Conservation (phyloP, 1,140 invertebrate genomes). For the Lethrus apterus region DNA sequence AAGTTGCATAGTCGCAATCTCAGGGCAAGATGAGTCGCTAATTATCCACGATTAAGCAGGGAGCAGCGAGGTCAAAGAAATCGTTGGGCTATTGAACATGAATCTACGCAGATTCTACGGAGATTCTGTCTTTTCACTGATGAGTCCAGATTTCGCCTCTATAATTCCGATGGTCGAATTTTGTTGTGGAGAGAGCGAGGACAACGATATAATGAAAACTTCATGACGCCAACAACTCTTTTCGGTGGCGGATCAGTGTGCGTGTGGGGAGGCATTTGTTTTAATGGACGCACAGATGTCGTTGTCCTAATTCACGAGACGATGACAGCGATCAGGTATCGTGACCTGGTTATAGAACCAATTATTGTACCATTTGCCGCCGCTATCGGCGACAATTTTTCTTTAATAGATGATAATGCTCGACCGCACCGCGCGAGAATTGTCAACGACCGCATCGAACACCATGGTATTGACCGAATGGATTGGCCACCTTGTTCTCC, state of each 20-base stretch:
- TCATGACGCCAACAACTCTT: not conserved
- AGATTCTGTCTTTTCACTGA: no score
- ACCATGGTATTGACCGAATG: not conserved
- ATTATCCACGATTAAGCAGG: no score
- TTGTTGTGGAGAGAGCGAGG: not conserved
- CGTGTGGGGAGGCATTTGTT: not conserved
- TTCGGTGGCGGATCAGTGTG: constrained; percentile 1
- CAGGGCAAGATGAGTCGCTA: no score
- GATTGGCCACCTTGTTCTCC: constrained; percentile 1
- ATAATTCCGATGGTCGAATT: constrained; percentile 3
- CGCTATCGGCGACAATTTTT: not conserved
- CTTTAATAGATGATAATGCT: not conserved
- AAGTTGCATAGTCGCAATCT: no score
- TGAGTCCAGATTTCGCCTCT: no score
- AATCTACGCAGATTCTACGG: no score
- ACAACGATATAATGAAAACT: constrained; percentile 1
- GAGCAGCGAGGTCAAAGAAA: no score
- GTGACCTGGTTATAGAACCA: not conserved
- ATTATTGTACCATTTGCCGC: not conserved
- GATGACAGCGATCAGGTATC: not conserved
- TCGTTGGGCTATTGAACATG: no score
- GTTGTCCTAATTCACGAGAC: not conserved
- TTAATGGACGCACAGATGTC: not conserved
- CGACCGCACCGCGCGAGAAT: constrained; percentile 2
- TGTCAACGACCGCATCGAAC: not conserved